Conservation (phyloP, 2,797 vertebrate genomes). For the Coregonus ussuriensis region DNA sequence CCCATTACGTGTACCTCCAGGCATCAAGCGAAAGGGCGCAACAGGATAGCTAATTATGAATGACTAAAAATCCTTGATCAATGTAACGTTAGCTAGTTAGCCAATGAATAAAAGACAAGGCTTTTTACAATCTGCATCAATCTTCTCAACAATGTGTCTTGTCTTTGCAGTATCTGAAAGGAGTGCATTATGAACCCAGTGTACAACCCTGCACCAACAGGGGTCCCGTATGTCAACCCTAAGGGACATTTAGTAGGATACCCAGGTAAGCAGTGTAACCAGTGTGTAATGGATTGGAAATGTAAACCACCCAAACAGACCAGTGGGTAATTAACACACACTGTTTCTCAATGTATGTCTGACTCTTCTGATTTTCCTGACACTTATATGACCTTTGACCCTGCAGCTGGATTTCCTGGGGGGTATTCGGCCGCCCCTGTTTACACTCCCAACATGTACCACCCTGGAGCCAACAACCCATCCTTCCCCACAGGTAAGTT, state of each 20-base stretch:
- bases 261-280: slow-evolving; percentile 80
- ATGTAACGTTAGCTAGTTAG: background rate
- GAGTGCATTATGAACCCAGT: slow-evolving; percentile 93
- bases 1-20: background rate
- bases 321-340: background rate
- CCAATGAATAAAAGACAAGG: background rate
- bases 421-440: slow-evolving; percentile 92
- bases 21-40: background rate
- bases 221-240: slow-evolving; percentile 94
- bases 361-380: background rate
- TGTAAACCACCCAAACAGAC: background rate
- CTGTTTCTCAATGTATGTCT: background rate
- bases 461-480: slow-evolving; percentile 86
- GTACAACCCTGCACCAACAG: slow-evolving; percentile 95
- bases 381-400: background rate
- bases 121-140: background rate
- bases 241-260: slow-evolving; percentile 90
- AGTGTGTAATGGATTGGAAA: background rate
- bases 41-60: background rate
- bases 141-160: background rate
- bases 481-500: slow-evolving; percentile 87
- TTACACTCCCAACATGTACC: slow-evolving; percentile 89
- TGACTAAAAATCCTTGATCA: background rate
- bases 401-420: slow-evolving; percentile 90
- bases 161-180: slow-evolving; percentile 44